Percentiles rank a stretch among this genome's conserved stretches.
Conservation (phyloP, 2,888 invertebrate genomes). For the Notodonta ziczac region DNA sequence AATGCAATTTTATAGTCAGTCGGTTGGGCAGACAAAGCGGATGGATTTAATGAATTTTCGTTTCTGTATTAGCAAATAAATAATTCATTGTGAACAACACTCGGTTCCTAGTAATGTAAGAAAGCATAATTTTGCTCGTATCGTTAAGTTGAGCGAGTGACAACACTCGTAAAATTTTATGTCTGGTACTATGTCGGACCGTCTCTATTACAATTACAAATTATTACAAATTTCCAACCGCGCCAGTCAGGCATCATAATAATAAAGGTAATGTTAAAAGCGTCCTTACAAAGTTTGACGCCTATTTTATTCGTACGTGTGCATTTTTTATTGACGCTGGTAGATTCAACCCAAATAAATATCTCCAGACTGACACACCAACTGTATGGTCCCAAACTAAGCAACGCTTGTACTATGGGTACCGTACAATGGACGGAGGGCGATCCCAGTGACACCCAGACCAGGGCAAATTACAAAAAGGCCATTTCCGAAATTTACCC, state of each 20-base stretch:
- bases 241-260: constrained; percentile 54
- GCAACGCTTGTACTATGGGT: too few species aligned
- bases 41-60: constrained; percentile 68
- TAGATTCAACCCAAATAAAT: too few species aligned
- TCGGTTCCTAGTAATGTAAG: constrained; percentile 68
- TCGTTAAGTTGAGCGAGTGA: constrained; percentile 78
- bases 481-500: too few species aligned
- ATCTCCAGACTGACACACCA: too few species aligned
- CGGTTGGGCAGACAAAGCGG: constrained; percentile 57
- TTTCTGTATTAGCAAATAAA: constrained; percentile 73
- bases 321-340: too few species aligned
- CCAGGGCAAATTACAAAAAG: too few species aligned
- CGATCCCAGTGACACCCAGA: too few species aligned
- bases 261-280: constrained; percentile 48
- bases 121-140: constrained; percentile 75
- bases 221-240: constrained; percentile 76
- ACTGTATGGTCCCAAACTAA: too few species aligned
- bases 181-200: constrained; percentile 63
- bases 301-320: constrained; percentile 19
- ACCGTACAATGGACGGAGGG: too few species aligned
- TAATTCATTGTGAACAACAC: constrained; percentile 73
- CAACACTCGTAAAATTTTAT: constrained; percentile 79
- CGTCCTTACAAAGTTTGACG: constrained; percentile 57
- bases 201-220: constrained; percentile 83
- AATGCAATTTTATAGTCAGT: constrained; percentile 55